Conservation (phyloP, 2,888 invertebrate genomes). For the Archips crataeganus region DNA sequence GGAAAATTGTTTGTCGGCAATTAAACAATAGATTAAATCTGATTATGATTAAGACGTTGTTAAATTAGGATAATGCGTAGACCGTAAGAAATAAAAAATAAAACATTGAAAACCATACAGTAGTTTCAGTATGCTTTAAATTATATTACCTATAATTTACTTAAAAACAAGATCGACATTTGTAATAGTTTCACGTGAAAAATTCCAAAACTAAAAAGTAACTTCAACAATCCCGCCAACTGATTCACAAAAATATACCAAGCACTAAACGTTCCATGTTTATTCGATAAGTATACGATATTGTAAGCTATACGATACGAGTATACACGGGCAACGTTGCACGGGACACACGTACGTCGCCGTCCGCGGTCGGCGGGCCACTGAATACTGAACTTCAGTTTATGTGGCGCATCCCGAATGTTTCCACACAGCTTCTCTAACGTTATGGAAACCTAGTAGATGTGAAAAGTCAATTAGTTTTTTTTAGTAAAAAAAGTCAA, state of each 20-base stretch:
- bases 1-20: too few species aligned
- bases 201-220: conserved; percentile 14
- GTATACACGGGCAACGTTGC: conserved; percentile 44
- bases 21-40: too few species aligned
- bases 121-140: background rate
- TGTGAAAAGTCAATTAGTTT: conserved; percentile 21
- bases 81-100: too few species aligned
- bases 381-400: conserved; percentile 65
- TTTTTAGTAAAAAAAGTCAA: background rate
- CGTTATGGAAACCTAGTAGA: conserved; percentile 68
- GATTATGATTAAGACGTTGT: too few species aligned
- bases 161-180: background rate
- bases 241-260: conserved; percentile 51
- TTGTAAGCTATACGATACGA: background rate
- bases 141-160: background rate
- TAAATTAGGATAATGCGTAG: too few species aligned
- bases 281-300: too few species aligned
- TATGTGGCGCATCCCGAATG: conserved; percentile 68
- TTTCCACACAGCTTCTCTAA: conserved; percentile 56
- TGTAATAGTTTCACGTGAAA: background rate
- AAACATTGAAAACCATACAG: too few species aligned
- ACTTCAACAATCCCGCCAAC: conserved; percentile 49
- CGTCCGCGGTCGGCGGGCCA: conserved; percentile 70
- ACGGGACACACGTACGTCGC: conserved; percentile 60
- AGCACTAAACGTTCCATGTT: conserved; percentile 45